Base-by-base conservation (phyloP, 2,888 invertebrate genomes). In the Penaeus monodon region DNA sequence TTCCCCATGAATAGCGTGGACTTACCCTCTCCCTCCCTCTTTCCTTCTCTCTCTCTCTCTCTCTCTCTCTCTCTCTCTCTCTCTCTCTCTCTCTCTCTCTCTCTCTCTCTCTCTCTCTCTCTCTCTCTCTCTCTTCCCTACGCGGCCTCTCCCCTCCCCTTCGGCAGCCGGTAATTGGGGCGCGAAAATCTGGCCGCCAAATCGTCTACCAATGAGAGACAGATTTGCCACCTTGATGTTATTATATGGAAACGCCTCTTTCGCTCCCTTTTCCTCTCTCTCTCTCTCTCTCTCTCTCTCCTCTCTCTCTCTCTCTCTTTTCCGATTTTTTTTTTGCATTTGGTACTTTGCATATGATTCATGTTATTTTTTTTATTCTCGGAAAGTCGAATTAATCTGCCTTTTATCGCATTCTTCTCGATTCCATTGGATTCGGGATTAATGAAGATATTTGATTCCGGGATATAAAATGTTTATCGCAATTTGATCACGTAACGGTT, bases 41-140 rank as follows among this genome's bases (percentile, higher is more conserved):
- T 3, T 73, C 73, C 20, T 33, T 73, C 73, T 73, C 73, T 73
- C 73, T 73, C 77, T 57, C 77, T 77, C 57, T n/a, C 49, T 77
- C 68, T 64, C 33, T 27, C 68, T 82, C 82, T 82, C 82, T 82
- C 82, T 82, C 82, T 82, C 82, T 82, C 82, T 70, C 82, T 82
- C 82, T 82, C 82, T 82, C 70, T 70, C 70, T 57, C n/a, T 77
- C 49, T 73, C 73, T 73, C 73, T 29, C 29, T 20, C 20, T 12
- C 29, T 20, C 68, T 29, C 68, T 20, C 29, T 49, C n/a, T 76
- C 49, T 76, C 49, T 73, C 73, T 73, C 73, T 29, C 29, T 20
- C 20, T 12, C 29, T 20, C 68, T 29, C 68, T 20, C 29, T 49
- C n/a, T 76, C 49, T 76, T 76, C 49, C 76, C 76, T 57, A 49